A percentile compares a stretch with the other conserved stretches of the same genome.
Evolutionary conservation across 2,888 invertebrate genomes (phyloP).

Genomic region (Mimachlamys varia): DNA sequence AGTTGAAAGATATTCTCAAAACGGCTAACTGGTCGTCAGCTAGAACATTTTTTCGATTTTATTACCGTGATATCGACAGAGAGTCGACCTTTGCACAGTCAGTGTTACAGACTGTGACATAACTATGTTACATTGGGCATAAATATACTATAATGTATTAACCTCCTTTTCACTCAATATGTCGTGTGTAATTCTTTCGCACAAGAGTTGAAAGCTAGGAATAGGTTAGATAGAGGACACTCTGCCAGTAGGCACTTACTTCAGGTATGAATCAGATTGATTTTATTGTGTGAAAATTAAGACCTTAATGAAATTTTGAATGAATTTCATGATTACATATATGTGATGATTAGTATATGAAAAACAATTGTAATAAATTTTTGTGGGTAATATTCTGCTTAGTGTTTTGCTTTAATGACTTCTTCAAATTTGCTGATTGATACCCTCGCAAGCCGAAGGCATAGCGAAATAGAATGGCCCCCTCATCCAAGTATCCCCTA

Average conservation of each 20-base stretch:
- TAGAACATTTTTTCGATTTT: constrained; percentile 36
- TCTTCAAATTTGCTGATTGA: not conserved
- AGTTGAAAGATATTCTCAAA: constrained; percentile 32
- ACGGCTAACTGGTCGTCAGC: constrained; percentile 39
- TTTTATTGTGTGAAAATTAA: no score
- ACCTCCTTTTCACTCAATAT: no score
- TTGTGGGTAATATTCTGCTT: not conserved
- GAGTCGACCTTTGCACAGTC: not conserved
- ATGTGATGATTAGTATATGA: not conserved
- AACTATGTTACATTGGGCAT: not conserved
- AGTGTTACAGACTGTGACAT: not conserved
- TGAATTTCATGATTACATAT: not conserved
- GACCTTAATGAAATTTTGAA: no score
- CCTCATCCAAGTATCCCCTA: constrained; percentile 39
- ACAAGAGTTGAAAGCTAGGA: no score
- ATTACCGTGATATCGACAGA: constrained; percentile 21
- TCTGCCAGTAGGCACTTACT: no score
- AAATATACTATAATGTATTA: no score
- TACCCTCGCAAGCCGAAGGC: constrained; percentile 1
- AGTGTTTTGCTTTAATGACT: constrained; percentile 17
- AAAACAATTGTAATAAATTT: not conserved
- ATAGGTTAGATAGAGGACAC: no score
- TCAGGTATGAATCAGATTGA: no score
- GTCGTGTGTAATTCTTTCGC: no score
- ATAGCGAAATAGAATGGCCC: constrained; percentile 38